phyloP scores from a whole-genome alignment of 2,113 vertebrate species.

The Ammodytes marinus region DNA sequence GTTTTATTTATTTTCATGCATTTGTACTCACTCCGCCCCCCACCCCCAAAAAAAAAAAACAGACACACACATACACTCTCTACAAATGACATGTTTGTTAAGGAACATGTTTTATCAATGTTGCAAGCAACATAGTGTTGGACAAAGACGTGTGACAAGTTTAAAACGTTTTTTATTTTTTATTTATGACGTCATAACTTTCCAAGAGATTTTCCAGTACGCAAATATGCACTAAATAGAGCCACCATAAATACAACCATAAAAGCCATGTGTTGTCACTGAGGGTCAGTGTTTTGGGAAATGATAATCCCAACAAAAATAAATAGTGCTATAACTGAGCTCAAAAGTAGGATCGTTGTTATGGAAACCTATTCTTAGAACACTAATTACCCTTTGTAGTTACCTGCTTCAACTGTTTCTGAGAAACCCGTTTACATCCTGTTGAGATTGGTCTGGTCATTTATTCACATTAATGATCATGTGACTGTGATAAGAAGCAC shows the following conservation, averaged over 20 bases:
- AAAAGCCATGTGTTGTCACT: conserved; percentile 34
- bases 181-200: conserved; percentile 15
- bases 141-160: not conserved
- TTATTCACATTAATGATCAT: not conserved
- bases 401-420: not conserved
- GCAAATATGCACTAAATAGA: conserved; percentile 18
- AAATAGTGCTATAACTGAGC: conserved; percentile 4
- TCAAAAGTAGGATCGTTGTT: not conserved
- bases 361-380: conserved; percentile 7
- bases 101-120: not conserved
- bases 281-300: conserved; percentile 26
- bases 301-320: conserved; percentile 15
- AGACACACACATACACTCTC: too few relatives aligned
- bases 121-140: not conserved
- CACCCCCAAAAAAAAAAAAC: too few relatives aligned
- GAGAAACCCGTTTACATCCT: not conserved
- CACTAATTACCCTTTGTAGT: not conserved
- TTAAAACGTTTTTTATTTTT: not conserved
- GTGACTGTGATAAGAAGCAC: not conserved
- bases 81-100: too few relatives aligned
- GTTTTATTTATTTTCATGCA: not conserved
- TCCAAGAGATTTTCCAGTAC: conserved; percentile 14
- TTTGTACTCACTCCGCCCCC: not conserved
- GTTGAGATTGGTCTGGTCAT: not conserved
- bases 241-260: not conserved